These are phyloP conservation scores for Colletes collaris DNA, from an alignment of 2,888 invertebrate species.

Conservation along the genomic window DNA sequence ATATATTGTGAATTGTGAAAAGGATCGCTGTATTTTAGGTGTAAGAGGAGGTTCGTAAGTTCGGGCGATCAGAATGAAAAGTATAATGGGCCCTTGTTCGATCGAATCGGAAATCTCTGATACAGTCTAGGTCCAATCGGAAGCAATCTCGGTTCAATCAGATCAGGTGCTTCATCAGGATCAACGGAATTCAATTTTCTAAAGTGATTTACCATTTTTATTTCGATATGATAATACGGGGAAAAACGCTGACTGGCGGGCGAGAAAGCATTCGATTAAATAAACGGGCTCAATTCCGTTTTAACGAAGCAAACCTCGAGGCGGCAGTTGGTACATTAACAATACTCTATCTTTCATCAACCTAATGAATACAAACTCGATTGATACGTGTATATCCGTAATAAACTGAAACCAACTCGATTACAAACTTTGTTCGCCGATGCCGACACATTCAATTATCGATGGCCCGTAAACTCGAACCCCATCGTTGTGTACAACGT, in stretches of 20 bases:
- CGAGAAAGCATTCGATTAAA: slow-evolving; percentile 10
- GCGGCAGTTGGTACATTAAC: slow-evolving; percentile 3
- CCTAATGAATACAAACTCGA: slow-evolving; percentile 42
- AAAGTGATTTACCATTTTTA: slow-evolving; percentile 37
- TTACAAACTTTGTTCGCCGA: slow-evolving; percentile 29
- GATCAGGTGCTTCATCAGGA: slow-evolving; percentile 40
- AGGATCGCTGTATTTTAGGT: background rate
- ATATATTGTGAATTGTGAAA: background rate
- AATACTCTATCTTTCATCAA: slow-evolving; percentile 36
- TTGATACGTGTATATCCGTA: slow-evolving; percentile 40
- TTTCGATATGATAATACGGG: slow-evolving; percentile 8
- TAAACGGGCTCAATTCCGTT: background rate
- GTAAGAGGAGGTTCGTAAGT: background rate
- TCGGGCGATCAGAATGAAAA: background rate
- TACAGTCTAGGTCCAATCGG: slow-evolving; percentile 17
- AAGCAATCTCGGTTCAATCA: slow-evolving; percentile 41
- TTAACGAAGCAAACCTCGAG: background rate
- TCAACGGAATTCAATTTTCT: slow-evolving; percentile 29
- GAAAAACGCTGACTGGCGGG: background rate
- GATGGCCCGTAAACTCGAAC: slow-evolving; percentile 31
- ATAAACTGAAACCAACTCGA: slow-evolving; percentile 48
- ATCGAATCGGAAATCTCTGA: slow-evolving; percentile 10
- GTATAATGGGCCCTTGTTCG: slow-evolving; percentile 4
- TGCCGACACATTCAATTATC: slow-evolving; percentile 43
- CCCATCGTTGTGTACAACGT: background rate